These are phyloP conservation scores for Campoplex nolae DNA, from an alignment of 2,888 invertebrate species.

Conservation along the genomic window DNA sequence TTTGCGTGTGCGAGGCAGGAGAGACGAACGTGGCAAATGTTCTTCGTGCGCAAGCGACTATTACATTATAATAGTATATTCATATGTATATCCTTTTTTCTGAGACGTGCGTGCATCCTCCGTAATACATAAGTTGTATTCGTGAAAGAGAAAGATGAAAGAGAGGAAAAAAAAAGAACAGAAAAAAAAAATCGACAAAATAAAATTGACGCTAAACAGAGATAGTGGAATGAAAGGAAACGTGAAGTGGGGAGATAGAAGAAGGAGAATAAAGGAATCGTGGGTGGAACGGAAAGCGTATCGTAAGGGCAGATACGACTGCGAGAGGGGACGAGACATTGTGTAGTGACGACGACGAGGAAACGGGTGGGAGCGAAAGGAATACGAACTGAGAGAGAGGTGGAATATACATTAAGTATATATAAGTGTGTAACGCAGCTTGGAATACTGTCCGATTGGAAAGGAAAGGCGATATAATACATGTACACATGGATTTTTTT, in stretches of 20 bases:
- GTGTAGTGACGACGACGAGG: slow-evolving; percentile 38
- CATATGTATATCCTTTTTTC: slow-evolving; percentile 62
- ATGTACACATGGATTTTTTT: slow-evolving; percentile 63
- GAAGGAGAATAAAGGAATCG: slow-evolving; percentile 54
- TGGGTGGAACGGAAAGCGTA: slow-evolving; percentile 60
- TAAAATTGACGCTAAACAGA: slow-evolving; percentile 44
- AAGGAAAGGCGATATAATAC: slow-evolving; percentile 60
- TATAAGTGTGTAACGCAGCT: slow-evolving; percentile 48
- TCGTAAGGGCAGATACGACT: slow-evolving; percentile 59
- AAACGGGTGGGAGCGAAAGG: slow-evolving; percentile 30
- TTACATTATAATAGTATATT: slow-evolving; percentile 49
- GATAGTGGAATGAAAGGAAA: slow-evolving; percentile 53
- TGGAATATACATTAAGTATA: slow-evolving; percentile 12
- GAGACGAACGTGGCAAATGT: slow-evolving; percentile 64
- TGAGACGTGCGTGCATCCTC: slow-evolving; percentile 68
- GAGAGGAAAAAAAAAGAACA: background rate
- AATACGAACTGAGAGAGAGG: slow-evolving; percentile 7
- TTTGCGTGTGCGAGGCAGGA: slow-evolving; percentile 64
- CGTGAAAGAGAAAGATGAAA: slow-evolving; percentile 55
- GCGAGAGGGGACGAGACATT: slow-evolving; percentile 31
- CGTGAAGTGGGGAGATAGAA: slow-evolving; percentile 12
- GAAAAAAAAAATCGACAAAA: slow-evolving; percentile 24
- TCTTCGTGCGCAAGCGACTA: slow-evolving; percentile 70
- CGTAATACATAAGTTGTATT: slow-evolving; percentile 63
- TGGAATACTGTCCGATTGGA: slow-evolving; percentile 49